Evolutionary conservation across 2,888 invertebrate genomes (phyloP), one percentile per base, ranked within the genome.

Genomic region (Mamestra brassicae): DNA sequence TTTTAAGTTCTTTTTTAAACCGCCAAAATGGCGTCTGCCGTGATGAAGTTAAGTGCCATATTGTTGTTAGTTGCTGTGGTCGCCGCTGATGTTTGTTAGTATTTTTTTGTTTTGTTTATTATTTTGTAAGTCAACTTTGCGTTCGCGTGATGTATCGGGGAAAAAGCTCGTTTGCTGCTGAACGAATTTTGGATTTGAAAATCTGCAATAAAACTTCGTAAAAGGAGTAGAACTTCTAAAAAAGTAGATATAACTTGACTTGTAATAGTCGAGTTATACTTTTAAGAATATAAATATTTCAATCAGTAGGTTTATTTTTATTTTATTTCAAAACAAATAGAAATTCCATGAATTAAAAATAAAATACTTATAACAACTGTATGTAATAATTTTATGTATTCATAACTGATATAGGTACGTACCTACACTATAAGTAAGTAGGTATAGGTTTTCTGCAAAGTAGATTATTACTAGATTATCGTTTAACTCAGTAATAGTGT

Each of bases 21-120:
- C 85, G 90, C 88, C 91, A 86, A 87, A 74, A 96, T 96, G 96
- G 92, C 95, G 90, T 95, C 95, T 85, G 91, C 94, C 91, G 94
- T 96, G 93, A 91, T 96, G 52, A 52, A 52, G 93, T 94, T 96
- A 83, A 93, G 96, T 96, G 96, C 93, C 91, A 90, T 96, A 91
- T 90, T 96, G 80, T 87, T 96, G 91, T 89, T 96, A 84, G 85
- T 94, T 78, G 93, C 90, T 85, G 92, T 91, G 78, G 92, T 92
- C 86, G 87, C 89, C 67, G 96, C 94, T 72, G 95, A 95, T 93
- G 92, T 94, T 65, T 94, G 96, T 96, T 88, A 92, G 96, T 96
- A 80, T 79, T 61, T 71, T 70, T 64, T 67, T 68, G 2, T 38
- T 47, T 74, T 71, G 34, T 60, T 61, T 71, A 34, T 67, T 64